A percentile compares a stretch with the other conserved stretches of the same genome.
These are phyloP conservation scores for Remorina albescens DNA, from an alignment of 2,797 vertebrate genomes.

Conservation along the genomic window DNA sequence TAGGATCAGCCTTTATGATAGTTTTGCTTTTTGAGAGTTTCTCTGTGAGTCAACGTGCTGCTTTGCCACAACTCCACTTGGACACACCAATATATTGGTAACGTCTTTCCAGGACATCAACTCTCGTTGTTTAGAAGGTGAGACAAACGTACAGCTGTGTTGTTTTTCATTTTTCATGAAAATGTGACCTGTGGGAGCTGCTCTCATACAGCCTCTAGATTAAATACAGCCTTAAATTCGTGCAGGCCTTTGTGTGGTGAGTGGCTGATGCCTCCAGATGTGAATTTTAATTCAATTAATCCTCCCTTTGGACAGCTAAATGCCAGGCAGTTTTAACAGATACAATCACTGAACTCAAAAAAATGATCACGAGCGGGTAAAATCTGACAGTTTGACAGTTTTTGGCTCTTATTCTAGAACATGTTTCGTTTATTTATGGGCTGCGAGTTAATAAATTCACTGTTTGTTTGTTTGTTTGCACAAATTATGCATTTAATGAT, in stretches of 20 bases:
- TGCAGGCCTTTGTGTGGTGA: not conserved
- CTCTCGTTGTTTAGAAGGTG: not conserved
- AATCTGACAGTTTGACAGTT: conserved; percentile 6
- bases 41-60: too few species aligned
- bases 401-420: conserved; percentile 6
- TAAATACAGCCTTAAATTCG: not conserved
- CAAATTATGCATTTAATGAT: conserved; percentile 17
- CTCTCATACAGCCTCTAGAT: not conserved
- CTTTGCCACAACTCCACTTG: too few species aligned
- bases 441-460: not conserved
- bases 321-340: conserved; percentile 11
- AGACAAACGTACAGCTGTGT: not conserved
- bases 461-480: conserved; percentile 1
- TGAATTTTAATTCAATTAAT: conserved; percentile 13
- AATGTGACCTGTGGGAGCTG: not conserved
- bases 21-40: not conserved
- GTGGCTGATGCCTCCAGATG: not conserved
- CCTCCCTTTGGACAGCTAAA: conserved; percentile 12
- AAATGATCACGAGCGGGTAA: not conserved
- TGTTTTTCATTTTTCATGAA: not conserved
- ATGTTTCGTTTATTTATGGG: conserved; percentile 11
- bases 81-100: too few species aligned
- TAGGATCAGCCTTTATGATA: too few species aligned
- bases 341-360: conserved; percentile 16
- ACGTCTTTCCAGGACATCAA: too few species aligned